Base-by-base conservation (phyloP, 2,113 vertebrate genomes). In the Neolamprologus toae region DNA sequence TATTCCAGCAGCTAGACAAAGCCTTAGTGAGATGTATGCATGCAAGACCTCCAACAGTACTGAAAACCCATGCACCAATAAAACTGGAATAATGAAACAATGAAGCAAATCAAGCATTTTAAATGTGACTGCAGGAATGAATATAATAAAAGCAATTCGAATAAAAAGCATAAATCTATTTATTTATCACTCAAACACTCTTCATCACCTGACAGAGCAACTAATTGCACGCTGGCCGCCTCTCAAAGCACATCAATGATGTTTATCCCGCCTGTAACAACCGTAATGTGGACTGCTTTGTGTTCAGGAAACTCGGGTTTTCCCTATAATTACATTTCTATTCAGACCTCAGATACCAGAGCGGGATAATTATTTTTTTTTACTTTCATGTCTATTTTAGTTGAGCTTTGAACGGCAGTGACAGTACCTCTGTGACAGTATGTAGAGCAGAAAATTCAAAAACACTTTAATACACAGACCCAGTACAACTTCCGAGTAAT, bases 301-400 rank as follows among this genome's bases (percentile, higher is more conserved):
- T 71, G 51, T 85, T 86, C 49, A 9, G 13, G 47, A 79, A 88
- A 86, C 9, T 49, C 28, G 6, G 13, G 9, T 19, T 81, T 71
- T 40, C 54, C 84, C 81, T 89, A 17, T 83, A 86, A 86, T 93
- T 92, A 90, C 19, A 47, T 78, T 81, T 87, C 83, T 45, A 87
- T 86, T 89, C 80, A 90, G 21, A 78, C 33, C 26, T 26, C 28
- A 76, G 21, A 76, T 47, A 51, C 42, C 79, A 12, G 55, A 49
- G 40, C n/a, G 42, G 5, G 83, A 85, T 10, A 21, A 2, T 47
- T 16, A 21, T 3, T 14, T 11, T 26, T 71, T n/a, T 86, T 73
- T 68, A 42, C 4, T 35, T 78, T 33, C 6, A 31, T 49, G 13
- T 28, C 54, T 21, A 63, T 73, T 66, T 80, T n/a, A 23, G 40